Base-by-base conservation (phyloP, 2,797 vertebrate species). In the Sebastes cheni region DNA sequence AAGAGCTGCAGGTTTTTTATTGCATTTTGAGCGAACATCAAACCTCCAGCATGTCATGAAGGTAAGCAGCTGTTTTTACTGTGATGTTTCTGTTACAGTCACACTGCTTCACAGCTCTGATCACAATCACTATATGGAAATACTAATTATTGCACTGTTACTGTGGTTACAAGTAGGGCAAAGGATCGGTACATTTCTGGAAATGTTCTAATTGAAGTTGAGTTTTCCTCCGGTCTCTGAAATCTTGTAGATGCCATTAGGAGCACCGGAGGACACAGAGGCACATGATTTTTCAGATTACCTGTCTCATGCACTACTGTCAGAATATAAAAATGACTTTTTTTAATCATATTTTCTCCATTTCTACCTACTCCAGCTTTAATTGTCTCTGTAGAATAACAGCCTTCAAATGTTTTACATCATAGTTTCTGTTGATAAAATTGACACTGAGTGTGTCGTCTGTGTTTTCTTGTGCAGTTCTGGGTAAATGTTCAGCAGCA, bases 401-500 rank as follows among this genome's bases (percentile, higher is more conserved):
- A 20, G 54, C 14, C 32, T 4, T 42, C 11, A 72, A 12, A 29
- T n/a, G 20, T 50, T 50, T 55, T 2, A 23, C 7, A 4, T 58
- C 54, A 4, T 14, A n/a, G 3, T 59, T 22, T 16, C 16, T n/a
- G 54, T 27, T 9, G 23, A 13, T 56, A 2, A 36, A 55, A 22
- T 46, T 6, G 27, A 61, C 32, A 20, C 46, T 4, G 7, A 4
- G 1, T 8, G 9, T 46, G 1, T 55, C 36, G 23, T 2, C 2
- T 68, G 54, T 52, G 72, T 59, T 20, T 52, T 3, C n/a, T 1
- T 7, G 27, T 64, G 7, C 61, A 54, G 95, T 55, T 80, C 85
- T 22, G 3, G 92, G 86, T 62, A 96, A 92, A 72, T 98, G 96
- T 91, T 98, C 97, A 2, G 93, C 95, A 2, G 97, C 96, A 20